These are phyloP conservation scores for Rousettus leschenaultii DNA, from an alignment of 2,113 vertebrate species.

Conservation along the genomic window DNA sequence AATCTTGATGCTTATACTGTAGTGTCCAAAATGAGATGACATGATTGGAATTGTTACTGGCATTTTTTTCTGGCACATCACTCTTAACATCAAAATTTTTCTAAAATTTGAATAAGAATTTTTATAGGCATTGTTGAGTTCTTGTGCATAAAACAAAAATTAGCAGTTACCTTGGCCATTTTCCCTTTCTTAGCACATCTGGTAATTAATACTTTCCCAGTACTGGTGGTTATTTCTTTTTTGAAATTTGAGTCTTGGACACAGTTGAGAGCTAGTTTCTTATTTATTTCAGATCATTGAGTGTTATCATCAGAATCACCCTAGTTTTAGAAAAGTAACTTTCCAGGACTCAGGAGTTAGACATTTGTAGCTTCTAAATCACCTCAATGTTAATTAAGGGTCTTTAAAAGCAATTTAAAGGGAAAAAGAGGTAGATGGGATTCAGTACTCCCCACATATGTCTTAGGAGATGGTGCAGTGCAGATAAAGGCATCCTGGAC, in stretches of 20 bases:
- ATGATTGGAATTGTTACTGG: background rate
- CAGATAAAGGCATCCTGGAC: background rate
- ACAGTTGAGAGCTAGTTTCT: background rate
- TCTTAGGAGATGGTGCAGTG: background rate
- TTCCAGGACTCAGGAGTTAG: background rate
- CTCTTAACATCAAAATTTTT: background rate
- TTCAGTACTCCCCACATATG: background rate
- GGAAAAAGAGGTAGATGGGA: background rate
- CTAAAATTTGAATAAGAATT: background rate
- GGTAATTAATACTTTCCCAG: background rate
- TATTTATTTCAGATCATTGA: background rate
- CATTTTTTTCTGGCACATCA: background rate
- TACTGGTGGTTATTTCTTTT: background rate
- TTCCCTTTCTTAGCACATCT: background rate
- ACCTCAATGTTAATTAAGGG: background rate
- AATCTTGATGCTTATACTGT: background rate
- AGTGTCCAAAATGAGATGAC: background rate
- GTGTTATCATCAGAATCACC: background rate
- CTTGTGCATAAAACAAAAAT: background rate
- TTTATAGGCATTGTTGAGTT: background rate
- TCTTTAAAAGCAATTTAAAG: background rate
- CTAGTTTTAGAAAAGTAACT: background rate
- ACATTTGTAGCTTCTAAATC: background rate
- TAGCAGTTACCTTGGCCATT: background rate
- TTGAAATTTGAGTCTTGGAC: background rate